Base-by-base conservation (phyloP, 2,797 vertebrate species). In the Sarcoramphus papa region DNA sequence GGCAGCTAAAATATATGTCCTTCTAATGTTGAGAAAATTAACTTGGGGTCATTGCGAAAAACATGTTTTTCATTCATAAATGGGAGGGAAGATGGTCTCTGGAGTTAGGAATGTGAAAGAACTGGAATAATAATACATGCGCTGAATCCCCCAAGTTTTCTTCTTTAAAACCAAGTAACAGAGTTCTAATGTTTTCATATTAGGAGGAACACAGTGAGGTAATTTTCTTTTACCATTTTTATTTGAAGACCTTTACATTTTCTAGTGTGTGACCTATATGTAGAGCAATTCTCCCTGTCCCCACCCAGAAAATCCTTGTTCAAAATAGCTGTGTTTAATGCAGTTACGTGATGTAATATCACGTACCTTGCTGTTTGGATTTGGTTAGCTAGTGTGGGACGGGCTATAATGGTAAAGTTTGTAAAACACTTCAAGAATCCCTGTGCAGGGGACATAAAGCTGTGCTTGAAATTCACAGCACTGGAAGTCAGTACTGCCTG, bases 401-500 rank as follows among this genome's bases (percentile, higher is more conserved):
- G n/a, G n/a, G 56, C 45, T 91, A 4, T 14, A 35, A 16, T 14
- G 15, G 9, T 68, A 5, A 40, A 72, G 57, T 65, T 31, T 68
- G 48, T 79, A 41, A 70, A 95, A 45, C 14, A 14, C 28, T 80
- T 72, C 24, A 17, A 2, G 24, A 70, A 53, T 70, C 19, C 22
- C 35, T 53, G 14, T 77, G 54, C 33, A 15, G 40, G 33, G n/a
- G 31, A 37, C 18, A 7, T 40, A 30, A 62, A 86, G 10, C 7
- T 28, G 41, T 68, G 62, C 65, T 65, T 47, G 13, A 50, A 51
- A 25, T 74, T 56, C 0, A 0, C 23, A 2, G 8, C 75, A 17
- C 15, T 82, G 25, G 33, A 43, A 56, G 33, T 54, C 43, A 27
- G 37, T 53, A 16, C n/a, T 53, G 53, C 77, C 60, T 43, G 20